Evolutionary conservation across 2,797 vertebrate species (phyloP).

Genomic region (Distichodus sexfasciatus): DNA sequence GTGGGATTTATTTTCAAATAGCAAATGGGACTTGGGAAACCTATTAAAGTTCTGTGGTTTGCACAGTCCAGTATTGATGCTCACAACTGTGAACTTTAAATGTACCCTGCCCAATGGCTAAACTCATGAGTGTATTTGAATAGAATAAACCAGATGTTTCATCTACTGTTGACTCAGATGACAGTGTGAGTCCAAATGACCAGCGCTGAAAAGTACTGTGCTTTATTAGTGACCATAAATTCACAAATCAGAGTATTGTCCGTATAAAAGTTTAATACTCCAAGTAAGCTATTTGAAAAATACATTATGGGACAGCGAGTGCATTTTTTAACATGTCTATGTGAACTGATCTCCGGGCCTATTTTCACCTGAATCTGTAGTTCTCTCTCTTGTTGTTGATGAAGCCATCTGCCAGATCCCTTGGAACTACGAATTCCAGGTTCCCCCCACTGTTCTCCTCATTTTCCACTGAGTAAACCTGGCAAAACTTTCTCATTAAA

Average conservation of each 20-base stretch:
- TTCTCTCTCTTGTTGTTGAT: slow-evolving; percentile 92
- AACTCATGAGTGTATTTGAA: slow-evolving; percentile 56
- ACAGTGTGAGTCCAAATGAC: no score
- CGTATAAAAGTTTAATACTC: no score
- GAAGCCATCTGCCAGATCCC: slow-evolving; percentile 87
- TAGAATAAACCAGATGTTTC: slow-evolving; percentile 64
- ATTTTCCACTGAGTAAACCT: slow-evolving; percentile 84
- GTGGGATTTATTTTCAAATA: slow-evolving; percentile 67
- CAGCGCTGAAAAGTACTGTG: no score
- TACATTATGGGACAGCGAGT: no score
- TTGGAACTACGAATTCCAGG: slow-evolving; percentile 86
- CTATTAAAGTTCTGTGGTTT: slow-evolving; percentile 67
- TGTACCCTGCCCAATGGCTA: slow-evolving; percentile 58
- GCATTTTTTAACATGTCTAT: no score
- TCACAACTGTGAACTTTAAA: slow-evolving; percentile 65
- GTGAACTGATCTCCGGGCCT: no score
- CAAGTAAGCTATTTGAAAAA: no score
- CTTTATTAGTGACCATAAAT: no score
- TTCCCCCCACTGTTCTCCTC: slow-evolving; percentile 70
- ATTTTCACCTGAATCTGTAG: slow-evolving; percentile 89
- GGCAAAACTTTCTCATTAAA: slow-evolving; percentile 7
- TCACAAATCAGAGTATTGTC: no score
- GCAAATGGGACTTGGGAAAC: slow-evolving; percentile 60
- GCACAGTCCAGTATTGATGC: slow-evolving; percentile 62
- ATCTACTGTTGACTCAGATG: slow-evolving; percentile 21